Evolutionary conservation across 2,113 vertebrate species (phyloP), one percentile per base, ranked within the genome.

Genomic region (Rhynchopsitta pachyrhyncha): DNA sequence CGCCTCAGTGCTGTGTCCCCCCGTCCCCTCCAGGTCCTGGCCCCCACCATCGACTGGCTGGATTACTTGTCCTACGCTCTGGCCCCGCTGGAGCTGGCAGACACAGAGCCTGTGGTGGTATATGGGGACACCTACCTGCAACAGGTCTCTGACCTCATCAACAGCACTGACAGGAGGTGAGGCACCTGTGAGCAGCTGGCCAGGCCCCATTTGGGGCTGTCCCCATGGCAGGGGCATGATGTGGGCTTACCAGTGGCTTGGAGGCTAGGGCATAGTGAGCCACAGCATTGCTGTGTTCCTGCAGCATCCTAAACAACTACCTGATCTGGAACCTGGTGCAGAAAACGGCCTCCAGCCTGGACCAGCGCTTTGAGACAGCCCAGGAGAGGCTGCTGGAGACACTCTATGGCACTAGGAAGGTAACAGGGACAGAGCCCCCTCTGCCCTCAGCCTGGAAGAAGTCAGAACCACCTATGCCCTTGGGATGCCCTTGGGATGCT

Each of bases 241-340:
- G 24, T 33, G 35, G 47, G 44, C 47, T 71, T 2, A 0, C 29
- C 0, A 0, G 28, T 60, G 33, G 19, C 28, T 69, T 7, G 16
- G 46, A 68, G 24, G 25, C 39, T 55, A 46, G 8, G 9, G 5
- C 37, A 28, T 27, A 37, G 67, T 15, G 18, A 95, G 37, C 44
- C 6, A 2, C 29, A 8, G 33, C 28, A 27, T 27, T 24, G 60
- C 52, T 71, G 81, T 86, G 53, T 18, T 33, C 18, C 46, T 1
- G 1, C 91, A 99, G 99, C 47, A 22, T 99, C 91, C 93, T 99
- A 85, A 99, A 99, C 97, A 99, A 99, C 97, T 99, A 99, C 97
- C 98, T 99, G 98, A 99, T 99, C 82, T 99, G 99, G 99, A 99
- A 99, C 57, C 95, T 99, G 97, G 99, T 99, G 31, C 99, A 99